Percentiles rank a stretch among this genome's conserved stretches.
These are phyloP conservation scores for Pithecia hirsuta DNA, from an alignment of 2,797 vertebrate species.

Conservation along the genomic window DNA sequence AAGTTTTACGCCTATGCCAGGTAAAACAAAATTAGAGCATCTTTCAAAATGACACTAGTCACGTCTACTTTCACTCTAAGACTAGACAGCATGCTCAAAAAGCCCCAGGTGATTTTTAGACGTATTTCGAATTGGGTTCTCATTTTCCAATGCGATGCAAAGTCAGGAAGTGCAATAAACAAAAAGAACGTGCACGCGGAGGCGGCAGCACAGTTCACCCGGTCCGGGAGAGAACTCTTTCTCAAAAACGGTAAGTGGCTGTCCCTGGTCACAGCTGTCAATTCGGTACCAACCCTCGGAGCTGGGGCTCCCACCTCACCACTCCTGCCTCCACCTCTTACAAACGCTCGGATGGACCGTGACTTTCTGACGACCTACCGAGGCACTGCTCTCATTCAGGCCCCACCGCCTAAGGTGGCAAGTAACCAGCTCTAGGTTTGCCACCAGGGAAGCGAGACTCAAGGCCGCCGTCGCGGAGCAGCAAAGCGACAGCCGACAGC, in stretches of 20 bases:
- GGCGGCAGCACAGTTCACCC: not conserved
- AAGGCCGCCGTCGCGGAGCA: not conserved
- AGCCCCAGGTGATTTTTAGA: not conserved
- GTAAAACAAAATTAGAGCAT: not conserved
- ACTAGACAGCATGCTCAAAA: not conserved
- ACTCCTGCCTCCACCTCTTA: not conserved
- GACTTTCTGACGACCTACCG: not conserved
- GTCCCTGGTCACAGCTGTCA: not conserved
- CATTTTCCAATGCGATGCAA: rapidly evolving
- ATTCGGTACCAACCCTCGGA: no score
- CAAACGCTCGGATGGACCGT: not conserved
- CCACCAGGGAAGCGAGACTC: not conserved
- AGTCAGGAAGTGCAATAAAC: not conserved
- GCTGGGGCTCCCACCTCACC: not conserved
- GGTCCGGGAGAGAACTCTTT: not conserved
- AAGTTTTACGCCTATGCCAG: not conserved
- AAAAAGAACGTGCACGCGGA: not conserved
- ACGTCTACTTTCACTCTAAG: not conserved
- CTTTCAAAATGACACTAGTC: not conserved
- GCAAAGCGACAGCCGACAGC: not conserved
- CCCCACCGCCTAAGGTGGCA: not conserved
- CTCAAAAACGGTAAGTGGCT: not conserved
- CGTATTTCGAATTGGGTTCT: not conserved
- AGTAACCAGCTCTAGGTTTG: not conserved
- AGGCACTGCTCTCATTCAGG: not conserved